phyloP scores from a whole-genome alignment of 1,140 invertebrate genomes.

The Apolygus lucorum region DNA sequence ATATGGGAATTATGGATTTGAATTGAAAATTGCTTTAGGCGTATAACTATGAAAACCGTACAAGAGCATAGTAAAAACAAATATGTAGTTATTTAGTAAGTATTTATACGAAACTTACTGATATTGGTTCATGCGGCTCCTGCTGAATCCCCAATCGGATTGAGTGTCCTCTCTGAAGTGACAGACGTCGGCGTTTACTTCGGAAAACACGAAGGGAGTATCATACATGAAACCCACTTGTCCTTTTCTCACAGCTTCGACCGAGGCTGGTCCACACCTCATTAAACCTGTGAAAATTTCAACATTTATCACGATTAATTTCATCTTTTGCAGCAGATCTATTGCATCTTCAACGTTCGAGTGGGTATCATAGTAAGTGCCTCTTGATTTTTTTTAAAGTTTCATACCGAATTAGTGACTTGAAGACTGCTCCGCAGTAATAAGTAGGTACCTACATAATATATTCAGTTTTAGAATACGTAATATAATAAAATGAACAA shows the following conservation, averaged over 20 bases:
- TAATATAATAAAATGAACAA: no score
- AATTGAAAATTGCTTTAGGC: neutral
- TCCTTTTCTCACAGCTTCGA: constrained; percentile 61
- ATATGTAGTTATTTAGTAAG: no score
- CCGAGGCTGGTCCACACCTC: constrained; percentile 60
- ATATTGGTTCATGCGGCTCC: constrained; percentile 51
- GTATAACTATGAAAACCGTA: neutral
- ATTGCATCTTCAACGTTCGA: no score
- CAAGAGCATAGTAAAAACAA: no score
- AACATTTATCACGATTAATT: neutral
- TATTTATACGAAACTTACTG: constrained; percentile 54
- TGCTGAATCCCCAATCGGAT: constrained; percentile 54
- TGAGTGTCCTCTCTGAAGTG: constrained; percentile 55
- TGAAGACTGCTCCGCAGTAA: no score
- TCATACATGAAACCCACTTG: constrained; percentile 67
- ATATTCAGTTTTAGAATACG: no score
- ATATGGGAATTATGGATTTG: neutral
- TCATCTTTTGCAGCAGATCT: no score
- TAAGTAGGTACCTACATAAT: no score
- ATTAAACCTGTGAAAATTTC: no score
- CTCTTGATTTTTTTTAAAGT: no score
- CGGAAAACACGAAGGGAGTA: constrained; percentile 63
- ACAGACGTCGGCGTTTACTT: constrained; percentile 69
- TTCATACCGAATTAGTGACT: no score
- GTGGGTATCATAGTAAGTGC: no score